These are phyloP conservation scores for Oscheius onirici DNA, from an alignment of 2,888 invertebrate genomes.

Conservation along the genomic window DNA sequence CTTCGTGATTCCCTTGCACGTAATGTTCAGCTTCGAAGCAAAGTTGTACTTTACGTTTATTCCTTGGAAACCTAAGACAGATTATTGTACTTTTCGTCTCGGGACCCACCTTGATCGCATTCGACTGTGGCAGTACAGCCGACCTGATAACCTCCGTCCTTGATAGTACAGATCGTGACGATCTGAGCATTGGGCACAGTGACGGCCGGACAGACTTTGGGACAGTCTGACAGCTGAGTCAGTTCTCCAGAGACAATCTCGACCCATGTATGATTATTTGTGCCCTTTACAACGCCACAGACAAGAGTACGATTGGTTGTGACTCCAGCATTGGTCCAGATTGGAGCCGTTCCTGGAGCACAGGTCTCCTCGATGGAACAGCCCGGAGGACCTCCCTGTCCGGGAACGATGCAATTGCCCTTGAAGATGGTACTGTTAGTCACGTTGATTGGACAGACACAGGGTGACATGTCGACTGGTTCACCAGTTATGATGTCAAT, in stretches of 20 bases:
- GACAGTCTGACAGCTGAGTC: background rate
- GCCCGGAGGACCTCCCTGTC: background rate
- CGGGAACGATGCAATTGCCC: background rate
- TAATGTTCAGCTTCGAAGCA: background rate
- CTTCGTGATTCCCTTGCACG: background rate
- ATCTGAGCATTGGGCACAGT: background rate
- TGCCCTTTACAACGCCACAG: background rate
- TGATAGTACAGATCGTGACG: background rate
- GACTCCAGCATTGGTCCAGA: background rate
- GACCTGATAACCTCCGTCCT: background rate
- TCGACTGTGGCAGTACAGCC: background rate
- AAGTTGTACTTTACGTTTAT: constrained; percentile 6
- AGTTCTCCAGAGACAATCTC: background rate
- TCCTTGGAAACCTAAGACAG: background rate
- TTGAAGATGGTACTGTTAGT: background rate
- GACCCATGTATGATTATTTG: constrained; percentile 3
- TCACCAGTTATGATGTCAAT: background rate
- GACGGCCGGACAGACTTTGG: background rate
- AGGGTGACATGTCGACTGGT: background rate
- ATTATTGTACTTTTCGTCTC: background rate
- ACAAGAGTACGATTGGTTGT: background rate
- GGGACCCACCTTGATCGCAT: background rate
- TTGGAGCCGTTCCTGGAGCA: background rate
- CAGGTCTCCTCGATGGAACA: background rate
- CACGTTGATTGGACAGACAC: background rate